Evolutionary conservation across 2,797 vertebrate species (phyloP).

Genomic region (Melanotaenia trifasciata): DNA sequence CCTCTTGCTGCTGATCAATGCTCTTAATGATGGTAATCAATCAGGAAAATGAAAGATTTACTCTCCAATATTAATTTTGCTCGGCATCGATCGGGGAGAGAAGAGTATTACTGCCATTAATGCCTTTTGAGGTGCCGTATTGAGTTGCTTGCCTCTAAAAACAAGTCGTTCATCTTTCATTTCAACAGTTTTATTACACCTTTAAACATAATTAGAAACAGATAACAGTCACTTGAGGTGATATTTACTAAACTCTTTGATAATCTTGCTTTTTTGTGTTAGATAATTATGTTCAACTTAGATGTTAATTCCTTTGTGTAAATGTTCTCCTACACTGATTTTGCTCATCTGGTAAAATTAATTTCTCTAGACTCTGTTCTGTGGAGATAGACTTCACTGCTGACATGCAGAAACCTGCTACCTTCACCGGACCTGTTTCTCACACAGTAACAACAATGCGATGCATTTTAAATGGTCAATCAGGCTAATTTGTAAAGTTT

Average conservation of each 20-base stretch:
- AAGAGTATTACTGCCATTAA: constrained; percentile 78
- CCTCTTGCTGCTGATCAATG: constrained; percentile 72
- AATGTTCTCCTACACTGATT: constrained; percentile 17
- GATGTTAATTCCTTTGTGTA: constrained; percentile 24
- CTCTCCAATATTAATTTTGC: constrained; percentile 81
- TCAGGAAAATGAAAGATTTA: constrained; percentile 82
- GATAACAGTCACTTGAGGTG: constrained; percentile 74
- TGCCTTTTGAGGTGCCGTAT: constrained; percentile 74
- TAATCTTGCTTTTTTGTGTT: constrained; percentile 46
- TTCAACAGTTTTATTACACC: constrained; percentile 75
- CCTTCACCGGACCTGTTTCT: constrained; percentile 4
- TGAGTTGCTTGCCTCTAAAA: constrained; percentile 74
- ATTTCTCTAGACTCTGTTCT: neutral
- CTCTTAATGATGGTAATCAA: constrained; percentile 78
- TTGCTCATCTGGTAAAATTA: constrained; percentile 10
- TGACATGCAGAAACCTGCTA: neutral
- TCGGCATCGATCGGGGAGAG: constrained; percentile 75
- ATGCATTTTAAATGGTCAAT: constrained; percentile 8
- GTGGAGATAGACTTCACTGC: neutral
- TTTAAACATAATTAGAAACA: constrained; percentile 78
- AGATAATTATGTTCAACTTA: constrained; percentile 54
- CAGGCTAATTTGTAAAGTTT: constrained; percentile 14
- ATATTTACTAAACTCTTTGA: constrained; percentile 67
- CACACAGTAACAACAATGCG: neutral
- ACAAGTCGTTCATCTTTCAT: constrained; percentile 80